These are phyloP conservation scores for Elysia chlorotica DNA, from an alignment of 1,140 invertebrate genomes.

Conservation along the genomic window DNA sequence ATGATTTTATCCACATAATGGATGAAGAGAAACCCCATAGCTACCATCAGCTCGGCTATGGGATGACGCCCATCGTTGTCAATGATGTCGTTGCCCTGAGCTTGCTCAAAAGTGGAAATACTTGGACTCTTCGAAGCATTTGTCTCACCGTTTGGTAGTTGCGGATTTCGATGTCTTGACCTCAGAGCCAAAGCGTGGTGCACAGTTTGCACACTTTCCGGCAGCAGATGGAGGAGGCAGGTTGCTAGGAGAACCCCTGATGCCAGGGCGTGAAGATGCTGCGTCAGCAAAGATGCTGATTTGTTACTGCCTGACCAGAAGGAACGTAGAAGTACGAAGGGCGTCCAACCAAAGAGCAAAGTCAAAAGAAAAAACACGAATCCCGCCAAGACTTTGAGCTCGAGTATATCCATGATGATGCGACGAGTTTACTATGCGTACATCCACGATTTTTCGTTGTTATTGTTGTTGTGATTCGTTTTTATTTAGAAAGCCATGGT, in stretches of 20 bases:
- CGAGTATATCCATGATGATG: slow-evolving; percentile 5
- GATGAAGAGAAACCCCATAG: not conserved
- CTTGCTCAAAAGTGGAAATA: not conserved
- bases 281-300: too few species aligned
- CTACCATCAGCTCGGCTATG: slow-evolving; percentile 1
- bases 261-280: slow-evolving; percentile 12
- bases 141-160: not conserved
- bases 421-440: too few species aligned
- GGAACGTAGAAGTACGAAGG: too few species aligned
- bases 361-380: slow-evolving; percentile 1
- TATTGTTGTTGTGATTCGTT: too few species aligned
- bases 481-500: too few species aligned
- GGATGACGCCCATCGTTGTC: too few species aligned
- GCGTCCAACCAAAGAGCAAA: slow-evolving; percentile 6
- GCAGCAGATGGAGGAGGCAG: not conserved
- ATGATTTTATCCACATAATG: not conserved
- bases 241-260: slow-evolving; percentile 14
- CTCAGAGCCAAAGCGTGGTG: not conserved
- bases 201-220: not conserved
- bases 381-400: slow-evolving; percentile 3
- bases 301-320: too few species aligned
- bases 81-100: too few species aligned
- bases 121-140: too few species aligned
- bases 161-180: not conserved
- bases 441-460: too few species aligned